Base-by-base conservation (phyloP, 1,140 invertebrate genomes). In the Bombus confusus region DNA sequence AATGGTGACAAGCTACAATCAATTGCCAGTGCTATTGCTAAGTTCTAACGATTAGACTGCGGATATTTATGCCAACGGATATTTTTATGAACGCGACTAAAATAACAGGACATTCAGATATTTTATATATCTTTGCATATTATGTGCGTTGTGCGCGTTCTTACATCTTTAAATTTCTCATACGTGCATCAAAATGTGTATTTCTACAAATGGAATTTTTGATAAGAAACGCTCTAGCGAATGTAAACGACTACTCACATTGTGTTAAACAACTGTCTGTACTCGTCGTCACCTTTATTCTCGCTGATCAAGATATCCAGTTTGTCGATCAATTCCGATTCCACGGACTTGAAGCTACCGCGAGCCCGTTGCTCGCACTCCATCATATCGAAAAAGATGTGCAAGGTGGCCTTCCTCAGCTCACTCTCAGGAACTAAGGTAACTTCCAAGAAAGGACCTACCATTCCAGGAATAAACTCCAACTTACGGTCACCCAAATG, bases 321-420 rank as follows among this genome's bases (percentile, higher is more conserved):
- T 92, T 99, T 98, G 91, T 99, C 98, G 85, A 99, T 99, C 8
- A 99, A 94, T 89, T 99, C 98, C 31, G 97, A 98, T 94, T 99
- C 98, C 22, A 99, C 98, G 90, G 98, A 96, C 86, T 98, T 97
- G 91, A 99, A 99, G 91, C 97, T 97, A 15, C 98, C 98, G 4
- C 97, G 96, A 10, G 96, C 96, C 86, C 97, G 96, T 84, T 98
- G 97, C 93, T 99, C 99, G 92, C 97, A 98, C 87, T 99, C 98
- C 98, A 99, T 99, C 97, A 99, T 98, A 92, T 99, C 98, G 92
- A 99, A 99, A 91, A 99, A 98, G 47, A 99, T 98, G 18, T 98
- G 98, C 31, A 99, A 96, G 0, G 98, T 99, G 0, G 98, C 98
- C 92, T 98, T 98, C 12, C 99, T 96, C 31, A 99, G 93, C 90